These are phyloP conservation scores for Calypte anna DNA, from an alignment of 2,113 vertebrate genomes.

Conservation along the genomic window DNA sequence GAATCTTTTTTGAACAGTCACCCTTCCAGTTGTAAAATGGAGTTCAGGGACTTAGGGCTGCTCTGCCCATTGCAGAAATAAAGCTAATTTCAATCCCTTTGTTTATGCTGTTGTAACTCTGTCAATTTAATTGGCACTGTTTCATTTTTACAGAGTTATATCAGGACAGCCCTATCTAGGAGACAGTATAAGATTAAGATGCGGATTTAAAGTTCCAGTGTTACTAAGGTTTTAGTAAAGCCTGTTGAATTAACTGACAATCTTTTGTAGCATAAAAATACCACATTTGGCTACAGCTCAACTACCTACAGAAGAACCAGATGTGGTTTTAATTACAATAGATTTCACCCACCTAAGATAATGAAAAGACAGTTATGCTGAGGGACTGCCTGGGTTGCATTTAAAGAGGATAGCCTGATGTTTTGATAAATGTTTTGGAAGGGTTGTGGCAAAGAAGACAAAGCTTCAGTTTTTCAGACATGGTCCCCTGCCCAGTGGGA, in stretches of 20 bases:
- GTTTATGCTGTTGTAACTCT: background rate
- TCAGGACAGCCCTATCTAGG: background rate
- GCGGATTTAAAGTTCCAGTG: background rate
- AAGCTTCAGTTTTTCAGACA: background rate
- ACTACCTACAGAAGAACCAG: background rate
- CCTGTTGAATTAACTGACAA: background rate
- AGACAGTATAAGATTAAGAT: background rate
- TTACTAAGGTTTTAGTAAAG: background rate
- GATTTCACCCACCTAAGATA: background rate
- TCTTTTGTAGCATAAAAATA: background rate
- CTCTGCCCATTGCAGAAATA: background rate
- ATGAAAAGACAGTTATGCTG: background rate
- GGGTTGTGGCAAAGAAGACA: background rate
- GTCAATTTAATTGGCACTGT: background rate
- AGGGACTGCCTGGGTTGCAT: background rate
- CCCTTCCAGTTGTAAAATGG: background rate
- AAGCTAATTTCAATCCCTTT: background rate
- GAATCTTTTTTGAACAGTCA: background rate
- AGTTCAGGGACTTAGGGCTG: background rate
- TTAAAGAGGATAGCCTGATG: background rate
- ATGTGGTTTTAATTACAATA: background rate
- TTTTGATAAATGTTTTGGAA: background rate
- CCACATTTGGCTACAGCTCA: background rate
- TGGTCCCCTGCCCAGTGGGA: background rate
- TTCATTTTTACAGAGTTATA: background rate